phyloP scores from a whole-genome alignment of 30 jellyfish, hydroid and myxozoan species.

The Chrysaora quinquecirrha region DNA sequence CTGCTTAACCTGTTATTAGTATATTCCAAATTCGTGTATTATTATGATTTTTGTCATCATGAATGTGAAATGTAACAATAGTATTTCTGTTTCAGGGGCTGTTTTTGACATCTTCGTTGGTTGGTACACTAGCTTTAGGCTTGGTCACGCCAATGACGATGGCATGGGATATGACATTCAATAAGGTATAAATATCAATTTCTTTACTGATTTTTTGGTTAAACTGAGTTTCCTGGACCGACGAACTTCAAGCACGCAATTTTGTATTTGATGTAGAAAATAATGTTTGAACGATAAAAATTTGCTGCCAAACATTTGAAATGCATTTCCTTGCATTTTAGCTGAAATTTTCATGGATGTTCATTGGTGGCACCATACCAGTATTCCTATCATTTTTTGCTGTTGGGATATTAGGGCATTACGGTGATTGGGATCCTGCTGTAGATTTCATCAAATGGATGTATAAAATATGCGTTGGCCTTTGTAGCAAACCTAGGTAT shows the following conservation, averaged over 20 bases:
- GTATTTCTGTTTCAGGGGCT: conserved; percentile 79
- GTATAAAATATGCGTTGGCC: not conserved
- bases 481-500: conserved; percentile 14
- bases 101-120: conserved; percentile 82
- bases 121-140: conserved; percentile 94
- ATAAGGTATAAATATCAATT: too few species aligned
- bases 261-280: too few species aligned
- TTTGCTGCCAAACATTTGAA: too few species aligned
- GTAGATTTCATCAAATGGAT: conserved; percentile 49
- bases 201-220: too few species aligned
- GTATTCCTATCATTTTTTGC: conserved; percentile 86
- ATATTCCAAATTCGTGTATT: too few species aligned
- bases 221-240: too few species aligned
- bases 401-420: conserved; percentile 78
- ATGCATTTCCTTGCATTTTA: too few species aligned
- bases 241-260: too few species aligned
- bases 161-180: conserved; percentile 83
- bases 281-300: too few species aligned
- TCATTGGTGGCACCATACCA: conserved; percentile 86
- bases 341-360: conserved; percentile 86
- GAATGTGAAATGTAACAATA: too few species aligned
- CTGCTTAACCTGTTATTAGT: too few species aligned
- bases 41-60: too few species aligned
- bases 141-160: conserved; percentile 90
- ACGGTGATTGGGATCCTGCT: conserved; percentile 97